These are phyloP conservation scores for Trachops cirrhosus DNA, from an alignment of 2,797 vertebrate genomes.

Conservation along the genomic window DNA sequence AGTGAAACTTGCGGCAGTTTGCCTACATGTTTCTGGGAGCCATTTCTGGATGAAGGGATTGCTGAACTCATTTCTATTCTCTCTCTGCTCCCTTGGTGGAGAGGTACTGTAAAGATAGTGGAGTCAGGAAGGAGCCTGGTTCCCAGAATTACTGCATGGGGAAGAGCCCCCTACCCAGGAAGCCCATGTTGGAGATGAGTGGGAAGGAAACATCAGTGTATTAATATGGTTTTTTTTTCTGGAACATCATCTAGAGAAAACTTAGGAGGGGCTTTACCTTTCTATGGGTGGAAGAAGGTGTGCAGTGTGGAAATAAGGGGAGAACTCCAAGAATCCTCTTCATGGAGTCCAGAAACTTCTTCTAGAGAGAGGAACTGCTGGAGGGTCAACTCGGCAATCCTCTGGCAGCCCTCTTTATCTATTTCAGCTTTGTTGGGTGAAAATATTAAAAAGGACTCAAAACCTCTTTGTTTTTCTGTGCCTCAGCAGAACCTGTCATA, in stretches of 20 bases:
- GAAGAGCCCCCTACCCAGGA: background rate
- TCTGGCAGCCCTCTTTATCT: background rate
- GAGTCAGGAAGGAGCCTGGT: background rate
- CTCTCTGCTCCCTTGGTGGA: background rate
- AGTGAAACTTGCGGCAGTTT: background rate
- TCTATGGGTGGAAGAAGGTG: background rate
- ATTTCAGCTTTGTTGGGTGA: background rate
- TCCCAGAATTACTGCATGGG: background rate
- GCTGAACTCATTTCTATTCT: background rate
- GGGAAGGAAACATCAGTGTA: background rate
- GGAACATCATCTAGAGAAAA: background rate
- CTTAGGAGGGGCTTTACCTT: background rate
- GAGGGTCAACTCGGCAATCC: background rate
- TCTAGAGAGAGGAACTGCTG: background rate
- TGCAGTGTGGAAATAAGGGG: background rate
- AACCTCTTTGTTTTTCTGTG: conserved; percentile 26
- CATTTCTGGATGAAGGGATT: background rate
- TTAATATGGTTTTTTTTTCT: background rate
- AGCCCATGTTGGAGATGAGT: background rate
- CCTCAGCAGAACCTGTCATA: background rate
- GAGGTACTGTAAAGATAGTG: background rate
- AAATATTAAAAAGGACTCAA: conserved; percentile 38
- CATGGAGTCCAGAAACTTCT: background rate
- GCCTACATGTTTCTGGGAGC: background rate
- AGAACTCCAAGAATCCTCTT: background rate